phyloP scores from a whole-genome alignment of 2,113 vertebrate genomes.

The Sebastes fasciatus region DNA sequence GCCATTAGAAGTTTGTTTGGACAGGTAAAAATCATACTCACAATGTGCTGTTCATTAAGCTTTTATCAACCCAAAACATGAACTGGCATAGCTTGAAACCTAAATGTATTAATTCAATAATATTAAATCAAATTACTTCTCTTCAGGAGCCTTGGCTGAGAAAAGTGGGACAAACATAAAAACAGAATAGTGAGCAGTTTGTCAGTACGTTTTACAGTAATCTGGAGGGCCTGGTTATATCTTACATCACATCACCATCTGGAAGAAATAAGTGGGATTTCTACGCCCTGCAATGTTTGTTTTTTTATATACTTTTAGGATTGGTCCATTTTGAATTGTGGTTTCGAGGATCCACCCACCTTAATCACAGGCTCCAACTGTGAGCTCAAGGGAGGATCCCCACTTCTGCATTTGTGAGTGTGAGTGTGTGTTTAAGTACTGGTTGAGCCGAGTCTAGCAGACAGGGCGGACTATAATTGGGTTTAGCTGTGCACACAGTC shows the following conservation, averaged over 20 bases:
- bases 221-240: neutral
- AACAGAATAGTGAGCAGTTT: too few species aligned
- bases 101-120: neutral
- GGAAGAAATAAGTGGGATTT: conserved; percentile 34
- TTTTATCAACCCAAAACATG: neutral
- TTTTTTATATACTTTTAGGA: conserved; percentile 15
- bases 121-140: neutral
- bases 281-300: conserved; percentile 13
- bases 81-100: neutral
- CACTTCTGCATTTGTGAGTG: conserved; percentile 18
- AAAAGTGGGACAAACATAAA: neutral
- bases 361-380: conserved; percentile 63
- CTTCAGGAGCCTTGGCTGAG: neutral
- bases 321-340: conserved; percentile 27
- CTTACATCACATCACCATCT: conserved; percentile 49
- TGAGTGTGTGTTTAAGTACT: conserved; percentile 21
- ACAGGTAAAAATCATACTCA: neutral
- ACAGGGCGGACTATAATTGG: conserved; percentile 5
- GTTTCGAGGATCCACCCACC: conserved; percentile 55
- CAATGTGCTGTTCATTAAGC: neutral
- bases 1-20: neutral
- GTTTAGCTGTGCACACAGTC: conserved; percentile 38
- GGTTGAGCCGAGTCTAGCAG: conserved; percentile 42
- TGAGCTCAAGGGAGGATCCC: conserved; percentile 57
- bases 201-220: neutral